Base-by-base conservation (phyloP, 2,888 invertebrate genomes). In the Acronicta psi region DNA sequence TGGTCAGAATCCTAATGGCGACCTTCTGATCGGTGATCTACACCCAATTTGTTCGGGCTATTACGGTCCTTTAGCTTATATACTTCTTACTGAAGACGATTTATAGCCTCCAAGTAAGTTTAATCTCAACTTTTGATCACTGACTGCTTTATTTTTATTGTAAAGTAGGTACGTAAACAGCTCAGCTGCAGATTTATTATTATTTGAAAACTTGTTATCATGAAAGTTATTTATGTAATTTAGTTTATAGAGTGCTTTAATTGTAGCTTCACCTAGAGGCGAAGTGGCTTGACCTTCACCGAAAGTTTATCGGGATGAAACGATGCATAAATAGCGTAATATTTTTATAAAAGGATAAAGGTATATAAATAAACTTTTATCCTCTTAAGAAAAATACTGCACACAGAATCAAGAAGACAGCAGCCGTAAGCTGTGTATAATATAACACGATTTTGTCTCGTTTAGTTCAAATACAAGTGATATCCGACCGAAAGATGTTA, bases 1-100 rank as follows among this genome's bases (percentile, higher is more conserved):
- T 54, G 65, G 61, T 73, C 67, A 67, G 55, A 50, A 59, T 58
- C 50, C 47, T 65, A 71, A 71, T 69, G 50, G 72, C 50, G 49
- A 57, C 61, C 69, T 57, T 59, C 59, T 49, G 59, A 71, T 61
- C 58, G 55, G 45, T 69, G 52, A 53, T 69, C 64, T 55, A 65
- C 65, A 60, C 72, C 58, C 69, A 69, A 73, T 73, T 73, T 52
- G 57, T 47, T 43, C 2, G 51, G 16, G 31, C 53, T 41, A 72
- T 71, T 74, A 71, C 47, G 42, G 47, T 56, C 55, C 54, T 61
- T 65, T 50, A 57, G 36, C 71, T 38, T n/a, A n/a, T n/a, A 74
- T 61, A 59, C 57, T 58, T 73, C 71, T 73, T 52, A 45, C 49
- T 60, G 59, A 59, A 53, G 61, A 58, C 58, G 60, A 63, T 73